Conservation (phyloP, 2,888 invertebrate species). For the Hirtodrosophila histrioides region DNA sequence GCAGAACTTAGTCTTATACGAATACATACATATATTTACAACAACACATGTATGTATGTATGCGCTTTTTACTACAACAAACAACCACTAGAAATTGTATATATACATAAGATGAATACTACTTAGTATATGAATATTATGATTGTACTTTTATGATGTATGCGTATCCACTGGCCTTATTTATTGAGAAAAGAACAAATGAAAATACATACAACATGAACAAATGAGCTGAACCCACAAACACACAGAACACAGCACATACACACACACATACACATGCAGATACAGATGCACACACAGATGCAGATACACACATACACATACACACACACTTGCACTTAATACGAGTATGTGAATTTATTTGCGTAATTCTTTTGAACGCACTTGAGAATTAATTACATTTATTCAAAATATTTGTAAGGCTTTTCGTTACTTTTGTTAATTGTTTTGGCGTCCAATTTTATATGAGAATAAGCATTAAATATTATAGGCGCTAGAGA, state of each 20-base stretch:
- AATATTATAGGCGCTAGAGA: slow-evolving; percentile 28
- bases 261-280: slow-evolving; percentile 24
- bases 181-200: slow-evolving; percentile 65
- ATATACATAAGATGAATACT: slow-evolving; percentile 46
- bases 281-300: slow-evolving; percentile 9
- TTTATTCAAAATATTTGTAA: slow-evolving; percentile 45
- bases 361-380: slow-evolving; percentile 58
- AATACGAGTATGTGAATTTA: slow-evolving; percentile 44
- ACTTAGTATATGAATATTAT: slow-evolving; percentile 45
- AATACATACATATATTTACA: slow-evolving; percentile 9
- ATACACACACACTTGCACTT: slow-evolving; percentile 37
- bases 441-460: slow-evolving; percentile 75
- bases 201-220: slow-evolving; percentile 34
- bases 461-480: slow-evolving; percentile 64
- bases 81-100: slow-evolving; percentile 47
- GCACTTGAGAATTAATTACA: slow-evolving; percentile 56
- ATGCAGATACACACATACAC: slow-evolving; percentile 11
- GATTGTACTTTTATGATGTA: slow-evolving; percentile 81
- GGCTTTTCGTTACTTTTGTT: slow-evolving; percentile 66
- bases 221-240: not conserved
- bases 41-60: not conserved
- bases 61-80: slow-evolving; percentile 43
- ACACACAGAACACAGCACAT: slow-evolving; percentile 13
- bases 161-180: slow-evolving; percentile 84
- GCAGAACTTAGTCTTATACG: slow-evolving; percentile 43